Base-by-base conservation (phyloP, 2,113 vertebrate genomes). In the Chloropsis hardwickii region DNA sequence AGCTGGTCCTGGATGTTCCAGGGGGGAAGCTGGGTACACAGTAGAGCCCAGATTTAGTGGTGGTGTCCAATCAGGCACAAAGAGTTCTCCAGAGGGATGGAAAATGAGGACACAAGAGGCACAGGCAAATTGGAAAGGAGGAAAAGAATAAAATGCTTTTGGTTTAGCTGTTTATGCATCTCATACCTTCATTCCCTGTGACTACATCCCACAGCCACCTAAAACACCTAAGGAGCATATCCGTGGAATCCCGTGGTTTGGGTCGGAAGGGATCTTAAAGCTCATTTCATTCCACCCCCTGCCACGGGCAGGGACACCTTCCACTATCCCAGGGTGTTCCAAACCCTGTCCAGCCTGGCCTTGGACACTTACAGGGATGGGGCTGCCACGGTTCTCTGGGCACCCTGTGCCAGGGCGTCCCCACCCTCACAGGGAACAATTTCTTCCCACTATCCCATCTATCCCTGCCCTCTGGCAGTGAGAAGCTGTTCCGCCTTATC, bases 1-100 rank as follows among this genome's bases (percentile, higher is more conserved):
- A 50, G 31, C 21, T 0, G 1, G 11, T 22, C 50, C 35, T 1
- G 0, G 14, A 39, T 58, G 47, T 4, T 53, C 15, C 64, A 16
- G 6, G 33, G 12, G 14, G 19, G 11, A 74, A 6, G 12, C 21
- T 11, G 10, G 3, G 20, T 24, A 23, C 58, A 23, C 5, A 16
- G 28, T 4, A 2, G 39, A 62, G 64, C 42, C 62, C 64, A 28
- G 37, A 39, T 23, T 16, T 23, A 29, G 54, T 5, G 10, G 23
- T 51, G 39, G 14, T 2, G 5, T 23, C 50, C 16, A n/a, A 5
- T 7, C 16, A 20, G 61, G 50, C 3, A 5, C 3, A 20, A 8
- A 29, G 20, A 8, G 20, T 5, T 65, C 35, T 44, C 40, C 72
- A 58, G 10, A 24, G 29, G 18, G 18, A 58, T 9, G 9, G 25